Percentiles rank a stretch among this genome's conserved stretches.
phyloP scores from a whole-genome alignment of 2,888 invertebrate genomes.

The Therioaphis trifolii region DNA sequence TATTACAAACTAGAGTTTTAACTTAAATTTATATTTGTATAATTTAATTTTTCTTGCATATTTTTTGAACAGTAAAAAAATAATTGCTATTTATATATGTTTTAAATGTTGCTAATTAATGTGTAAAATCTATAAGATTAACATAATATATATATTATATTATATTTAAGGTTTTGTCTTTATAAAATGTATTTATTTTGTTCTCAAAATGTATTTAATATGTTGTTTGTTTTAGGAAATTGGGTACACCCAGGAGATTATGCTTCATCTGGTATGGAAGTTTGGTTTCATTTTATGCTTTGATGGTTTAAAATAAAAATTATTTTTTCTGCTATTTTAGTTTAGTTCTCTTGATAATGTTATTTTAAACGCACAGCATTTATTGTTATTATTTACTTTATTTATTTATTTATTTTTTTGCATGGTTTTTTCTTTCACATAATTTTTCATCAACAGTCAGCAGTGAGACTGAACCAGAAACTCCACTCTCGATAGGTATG shows the following conservation, averaged over 20 bases:
- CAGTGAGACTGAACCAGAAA: conserved; percentile 64
- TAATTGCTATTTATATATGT: too few species aligned
- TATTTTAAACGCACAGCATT: conserved; percentile 26
- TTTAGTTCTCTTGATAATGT: conserved; percentile 67
- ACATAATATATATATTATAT: too few species aligned
- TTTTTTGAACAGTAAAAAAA: too few species aligned
- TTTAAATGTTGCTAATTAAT: too few species aligned
- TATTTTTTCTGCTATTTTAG: conserved; percentile 52
- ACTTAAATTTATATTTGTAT: conserved; percentile 64
- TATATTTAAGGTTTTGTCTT: too few species aligned
- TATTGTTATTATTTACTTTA: conserved; percentile 31
- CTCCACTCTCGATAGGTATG: conserved; percentile 63
- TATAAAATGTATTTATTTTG: too few species aligned
- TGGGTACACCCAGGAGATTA: conserved; percentile 99
- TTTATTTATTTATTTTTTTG: conserved; percentile 44
- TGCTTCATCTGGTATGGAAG: conserved; percentile 91
- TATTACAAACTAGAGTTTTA: too few species aligned
- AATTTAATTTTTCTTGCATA: not conserved
- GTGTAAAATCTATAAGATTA: too few species aligned
- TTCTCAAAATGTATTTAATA: too few species aligned
- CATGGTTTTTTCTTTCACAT: conserved; percentile 49
- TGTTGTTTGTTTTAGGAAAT: conserved; percentile 85
- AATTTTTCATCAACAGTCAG: conserved; percentile 57
- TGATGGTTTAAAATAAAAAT: conserved; percentile 11
- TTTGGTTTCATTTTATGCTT: conserved; percentile 64